A percentile compares a stretch with the other conserved stretches of the same genome.
Evolutionary conservation across 2,113 vertebrate species (phyloP).

Genomic region (human (Homo sapiens)): GRCh38 chr9:80321501-80322000

Average conservation of each 20-base stretch:
- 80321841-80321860: background rate
- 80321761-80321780: background rate
- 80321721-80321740: background rate
- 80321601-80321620: background rate
- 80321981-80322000: too few relatives aligned
- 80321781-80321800: background rate
- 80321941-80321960: too few relatives aligned
- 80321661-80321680: background rate
- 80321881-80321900: background rate
- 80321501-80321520: background rate
- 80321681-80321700: background rate
- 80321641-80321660: background rate
- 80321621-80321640: background rate
- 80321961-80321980: too few relatives aligned
- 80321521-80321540: background rate
- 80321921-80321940: too few relatives aligned
- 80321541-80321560: background rate
- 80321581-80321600: background rate
- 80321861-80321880: background rate
- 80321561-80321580: background rate
- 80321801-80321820: background rate
- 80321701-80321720: background rate
- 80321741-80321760: background rate
- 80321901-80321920: background rate
- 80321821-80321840: background rate